Evolutionary conservation across 2,113 vertebrate species (phyloP).

Genomic region (Atractosteus spatula): DNA sequence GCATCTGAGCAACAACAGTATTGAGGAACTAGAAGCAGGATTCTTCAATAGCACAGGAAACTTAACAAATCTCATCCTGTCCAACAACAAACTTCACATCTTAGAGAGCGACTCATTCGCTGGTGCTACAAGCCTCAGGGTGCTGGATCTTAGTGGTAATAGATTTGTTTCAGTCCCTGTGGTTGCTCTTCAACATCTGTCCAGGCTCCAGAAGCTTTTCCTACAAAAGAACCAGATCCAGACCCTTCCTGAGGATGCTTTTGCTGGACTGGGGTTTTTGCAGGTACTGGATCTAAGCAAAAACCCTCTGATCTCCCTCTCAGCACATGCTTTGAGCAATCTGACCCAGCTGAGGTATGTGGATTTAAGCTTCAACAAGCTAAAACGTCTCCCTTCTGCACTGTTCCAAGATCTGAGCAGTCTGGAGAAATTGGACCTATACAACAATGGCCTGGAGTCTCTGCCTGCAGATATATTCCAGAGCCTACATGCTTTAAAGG

Average conservation of each 20-base stretch:
- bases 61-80: slow-evolving; percentile 44
- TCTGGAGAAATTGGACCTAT: slow-evolving; percentile 47
- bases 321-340: slow-evolving; percentile 38
- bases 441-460: slow-evolving; percentile 40
- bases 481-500: slow-evolving; percentile 34
- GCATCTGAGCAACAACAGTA: slow-evolving; percentile 39
- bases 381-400: slow-evolving; percentile 34
- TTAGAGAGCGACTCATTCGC: slow-evolving; percentile 32
- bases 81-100: slow-evolving; percentile 39
- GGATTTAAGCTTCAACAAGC: slow-evolving; percentile 47
- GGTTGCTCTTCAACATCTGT: slow-evolving; percentile 30
- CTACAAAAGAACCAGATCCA: slow-evolving; percentile 44
- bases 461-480: slow-evolving; percentile 40
- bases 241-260: slow-evolving; percentile 36
- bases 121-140: slow-evolving; percentile 33
- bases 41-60: slow-evolving; percentile 39
- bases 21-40: slow-evolving; percentile 40
- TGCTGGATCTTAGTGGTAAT: slow-evolving; percentile 54
- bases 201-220: slow-evolving; percentile 34
- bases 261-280: slow-evolving; percentile 34
- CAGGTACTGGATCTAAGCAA: slow-evolving; percentile 43
- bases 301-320: slow-evolving; percentile 40
- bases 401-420: slow-evolving; percentile 35
- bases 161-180: slow-evolving; percentile 34
- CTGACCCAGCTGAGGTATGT: slow-evolving; percentile 38